phyloP scores from a whole-genome alignment of 2,113 vertebrate genomes.

The Quiscalus mexicanus region DNA sequence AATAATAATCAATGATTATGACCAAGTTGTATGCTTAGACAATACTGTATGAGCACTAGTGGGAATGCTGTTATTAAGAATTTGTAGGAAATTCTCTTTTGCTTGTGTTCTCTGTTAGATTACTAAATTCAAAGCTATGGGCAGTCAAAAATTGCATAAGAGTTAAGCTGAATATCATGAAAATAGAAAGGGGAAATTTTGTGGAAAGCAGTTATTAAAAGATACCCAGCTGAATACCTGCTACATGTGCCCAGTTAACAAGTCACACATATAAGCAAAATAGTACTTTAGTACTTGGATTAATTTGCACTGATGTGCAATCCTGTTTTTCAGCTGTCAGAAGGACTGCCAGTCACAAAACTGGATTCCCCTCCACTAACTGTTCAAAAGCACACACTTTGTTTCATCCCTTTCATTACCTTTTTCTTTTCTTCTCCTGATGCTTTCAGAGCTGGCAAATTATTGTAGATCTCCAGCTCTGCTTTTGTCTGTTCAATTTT shows the following conservation, averaged over 20 bases:
- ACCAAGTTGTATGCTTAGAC: background rate
- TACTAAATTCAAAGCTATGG: background rate
- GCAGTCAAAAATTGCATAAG: background rate
- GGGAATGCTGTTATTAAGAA: background rate
- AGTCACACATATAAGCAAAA: background rate
- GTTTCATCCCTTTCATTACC: constrained; percentile 64
- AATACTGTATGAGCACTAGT: background rate
- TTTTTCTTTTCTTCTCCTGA: constrained; percentile 88
- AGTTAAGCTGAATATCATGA: background rate
- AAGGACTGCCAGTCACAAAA: background rate
- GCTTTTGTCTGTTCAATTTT: constrained; percentile 82
- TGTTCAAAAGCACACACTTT: background rate
- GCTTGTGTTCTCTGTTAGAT: background rate
- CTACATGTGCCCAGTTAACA: background rate
- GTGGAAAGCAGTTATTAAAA: background rate
- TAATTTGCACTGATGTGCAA: background rate
- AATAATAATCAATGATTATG: background rate
- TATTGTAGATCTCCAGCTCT: constrained; percentile 83
- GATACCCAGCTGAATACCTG: background rate
- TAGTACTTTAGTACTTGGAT: background rate
- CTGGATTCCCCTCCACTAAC: background rate
- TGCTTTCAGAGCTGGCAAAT: constrained; percentile 85
- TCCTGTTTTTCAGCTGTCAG: background rate
- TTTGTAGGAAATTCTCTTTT: background rate
- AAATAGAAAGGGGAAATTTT: background rate